phyloP scores from a whole-genome alignment of 1,140 invertebrate species.

The Idris sp. region DNA sequence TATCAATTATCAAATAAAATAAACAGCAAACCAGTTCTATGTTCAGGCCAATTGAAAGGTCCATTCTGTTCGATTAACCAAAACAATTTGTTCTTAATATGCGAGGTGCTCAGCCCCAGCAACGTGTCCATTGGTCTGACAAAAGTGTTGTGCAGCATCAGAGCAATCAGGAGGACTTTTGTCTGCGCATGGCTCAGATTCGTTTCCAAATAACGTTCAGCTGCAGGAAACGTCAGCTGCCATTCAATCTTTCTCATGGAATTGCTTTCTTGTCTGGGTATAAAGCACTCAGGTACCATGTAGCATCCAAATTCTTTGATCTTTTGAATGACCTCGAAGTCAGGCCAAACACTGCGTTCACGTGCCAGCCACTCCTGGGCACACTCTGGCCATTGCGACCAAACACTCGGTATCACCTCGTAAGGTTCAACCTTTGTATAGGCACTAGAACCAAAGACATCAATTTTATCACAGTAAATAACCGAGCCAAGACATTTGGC shows the following conservation, averaged over 20 bases:
- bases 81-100: slow-evolving; percentile 87
- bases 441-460: slow-evolving; percentile 31
- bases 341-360: slow-evolving; percentile 83
- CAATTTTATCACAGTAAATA: slow-evolving; percentile 79
- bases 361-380: slow-evolving; percentile 83
- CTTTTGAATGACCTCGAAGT: slow-evolving; percentile 81
- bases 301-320: slow-evolving; percentile 83
- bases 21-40: slow-evolving; percentile 80
- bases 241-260: slow-evolving; percentile 83
- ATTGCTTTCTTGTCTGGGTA: slow-evolving; percentile 80
- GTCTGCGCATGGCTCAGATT: slow-evolving; percentile 84
- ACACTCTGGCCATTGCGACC: slow-evolving; percentile 82
- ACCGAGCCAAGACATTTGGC: slow-evolving; percentile 80
- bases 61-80: slow-evolving; percentile 85
- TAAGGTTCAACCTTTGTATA: slow-evolving; percentile 76
- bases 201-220: slow-evolving; percentile 85
- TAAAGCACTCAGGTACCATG: slow-evolving; percentile 83
- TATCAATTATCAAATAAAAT: background rate
- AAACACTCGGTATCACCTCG: slow-evolving; percentile 82
- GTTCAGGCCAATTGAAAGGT: slow-evolving; percentile 83
- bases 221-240: slow-evolving; percentile 85
- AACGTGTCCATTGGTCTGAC: slow-evolving; percentile 80
- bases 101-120: slow-evolving; percentile 81
- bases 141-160: slow-evolving; percentile 83
- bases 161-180: slow-evolving; percentile 82